Percentiles rank a stretch among this genome's conserved stretches.
Conservation (phyloP, 2,888 invertebrate genomes). For the Dynastes tityus region DNA sequence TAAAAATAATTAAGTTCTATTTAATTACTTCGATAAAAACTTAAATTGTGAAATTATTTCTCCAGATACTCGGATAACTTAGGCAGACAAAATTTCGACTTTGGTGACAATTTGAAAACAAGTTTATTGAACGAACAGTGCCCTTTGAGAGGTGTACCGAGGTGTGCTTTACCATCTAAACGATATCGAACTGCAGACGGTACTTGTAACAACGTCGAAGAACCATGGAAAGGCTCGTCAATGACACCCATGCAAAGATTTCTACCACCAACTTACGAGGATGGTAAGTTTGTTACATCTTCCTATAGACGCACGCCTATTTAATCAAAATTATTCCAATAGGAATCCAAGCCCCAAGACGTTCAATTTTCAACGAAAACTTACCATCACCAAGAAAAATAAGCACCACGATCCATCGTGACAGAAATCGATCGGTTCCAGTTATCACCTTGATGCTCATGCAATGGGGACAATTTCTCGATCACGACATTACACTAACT, state of each 20-base stretch:
- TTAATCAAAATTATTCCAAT: conserved; percentile 15
- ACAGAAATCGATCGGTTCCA: conserved; percentile 77
- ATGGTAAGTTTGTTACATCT: conserved; percentile 73
- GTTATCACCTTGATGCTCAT: conserved; percentile 86
- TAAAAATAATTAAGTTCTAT: background rate
- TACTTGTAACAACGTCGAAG: conserved; percentile 87
- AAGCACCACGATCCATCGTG: conserved; percentile 79
- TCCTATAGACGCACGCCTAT: background rate
- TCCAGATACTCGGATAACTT: conserved; percentile 56
- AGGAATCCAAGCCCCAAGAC: conserved; percentile 73
- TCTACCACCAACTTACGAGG: conserved; percentile 86
- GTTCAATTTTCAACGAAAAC: conserved; percentile 74
- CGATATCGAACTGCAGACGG: conserved; percentile 90
- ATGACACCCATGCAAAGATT: conserved; percentile 88
- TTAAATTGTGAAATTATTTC: conserved; percentile 17
- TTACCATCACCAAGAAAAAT: conserved; percentile 86
- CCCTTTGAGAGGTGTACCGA: conserved; percentile 78
- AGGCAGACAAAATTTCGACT: conserved; percentile 56
- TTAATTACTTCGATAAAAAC: background rate
- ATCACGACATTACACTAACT: conserved; percentile 89
- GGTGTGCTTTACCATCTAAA: conserved; percentile 80
- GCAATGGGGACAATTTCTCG: conserved; percentile 94
- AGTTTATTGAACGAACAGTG: conserved; percentile 73
- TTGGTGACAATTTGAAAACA: conserved; percentile 50
- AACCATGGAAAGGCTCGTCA: conserved; percentile 86